Conservation (phyloP, 2,113 vertebrate genomes). For the Galeopterus variegatus region DNA sequence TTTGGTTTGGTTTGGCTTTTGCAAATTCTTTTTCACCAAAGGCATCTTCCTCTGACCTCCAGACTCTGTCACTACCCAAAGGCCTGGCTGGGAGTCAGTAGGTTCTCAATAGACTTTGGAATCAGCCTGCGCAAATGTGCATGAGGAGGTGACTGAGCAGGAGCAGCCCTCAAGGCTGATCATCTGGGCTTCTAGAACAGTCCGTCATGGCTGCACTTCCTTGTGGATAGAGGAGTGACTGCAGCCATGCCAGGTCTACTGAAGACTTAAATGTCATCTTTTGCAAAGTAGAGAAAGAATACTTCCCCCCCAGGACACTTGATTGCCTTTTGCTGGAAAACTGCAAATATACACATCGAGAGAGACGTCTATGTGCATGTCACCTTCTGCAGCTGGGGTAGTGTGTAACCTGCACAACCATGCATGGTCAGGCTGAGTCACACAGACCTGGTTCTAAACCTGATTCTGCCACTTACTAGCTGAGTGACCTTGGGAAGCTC, state of each 20-base stretch:
- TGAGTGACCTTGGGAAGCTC: not conserved
- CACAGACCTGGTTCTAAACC: not conserved
- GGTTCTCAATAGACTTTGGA: not conserved
- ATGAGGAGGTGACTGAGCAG: not conserved
- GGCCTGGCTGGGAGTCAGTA: not conserved
- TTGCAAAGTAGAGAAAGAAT: not conserved
- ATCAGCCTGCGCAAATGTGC: not conserved
- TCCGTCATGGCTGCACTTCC: not conserved
- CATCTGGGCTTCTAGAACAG: not conserved
- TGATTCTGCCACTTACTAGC: not conserved
- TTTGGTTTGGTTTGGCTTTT: not conserved
- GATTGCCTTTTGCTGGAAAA: not conserved
- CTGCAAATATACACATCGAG: not conserved
- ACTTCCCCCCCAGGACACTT: not conserved
- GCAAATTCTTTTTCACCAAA: constrained; percentile 1
- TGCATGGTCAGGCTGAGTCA: not conserved
- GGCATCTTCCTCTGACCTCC: not conserved
- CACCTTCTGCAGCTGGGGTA: not conserved
- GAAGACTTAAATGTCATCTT: not conserved
- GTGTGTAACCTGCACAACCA: not conserved
- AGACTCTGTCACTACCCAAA: not conserved
- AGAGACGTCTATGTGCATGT: not conserved
- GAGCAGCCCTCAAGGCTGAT: not conserved
- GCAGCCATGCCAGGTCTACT: not conserved
- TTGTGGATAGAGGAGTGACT: not conserved